phyloP scores from a whole-genome alignment of 1,140 invertebrate species.

The Sinella curviseta region DNA sequence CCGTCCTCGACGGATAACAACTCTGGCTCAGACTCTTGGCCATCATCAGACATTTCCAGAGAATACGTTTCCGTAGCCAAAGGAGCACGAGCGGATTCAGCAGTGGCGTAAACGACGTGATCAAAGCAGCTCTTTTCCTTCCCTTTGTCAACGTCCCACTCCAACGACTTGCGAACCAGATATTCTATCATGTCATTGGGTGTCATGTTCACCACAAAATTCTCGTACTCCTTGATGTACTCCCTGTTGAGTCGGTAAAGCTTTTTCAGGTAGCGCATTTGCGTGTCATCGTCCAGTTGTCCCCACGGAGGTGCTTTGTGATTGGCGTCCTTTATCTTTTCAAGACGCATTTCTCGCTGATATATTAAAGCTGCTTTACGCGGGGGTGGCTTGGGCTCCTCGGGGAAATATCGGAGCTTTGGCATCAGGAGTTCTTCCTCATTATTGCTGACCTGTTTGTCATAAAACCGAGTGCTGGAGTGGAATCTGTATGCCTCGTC shows the following conservation, averaged over 20 bases:
- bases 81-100: too few relatives aligned
- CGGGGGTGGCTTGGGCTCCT: conserved; percentile 21
- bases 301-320: not conserved
- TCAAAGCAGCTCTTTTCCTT: not conserved
- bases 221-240: conserved; percentile 28
- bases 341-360: not conserved
- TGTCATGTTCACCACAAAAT: conserved; percentile 36
- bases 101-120: not conserved
- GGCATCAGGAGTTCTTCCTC: not conserved
- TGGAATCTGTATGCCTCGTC: not conserved
- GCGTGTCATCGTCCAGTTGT: conserved; percentile 9
- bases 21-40: not conserved
- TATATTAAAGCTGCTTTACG: not conserved
- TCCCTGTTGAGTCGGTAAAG: conserved; percentile 23
- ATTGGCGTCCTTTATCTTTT: not conserved
- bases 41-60: not conserved
- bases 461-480: not conserved
- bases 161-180: not conserved
- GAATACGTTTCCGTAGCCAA: not conserved
- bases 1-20: not conserved
- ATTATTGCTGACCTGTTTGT: not conserved
- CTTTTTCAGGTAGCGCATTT: conserved; percentile 30
- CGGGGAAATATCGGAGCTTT: not conserved
- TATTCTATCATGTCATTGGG: conserved; percentile 30
- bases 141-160: not conserved